Evolutionary conservation across 2,113 vertebrate species (phyloP), one percentile per base, ranked within the genome.

Genomic region (Festucalex cinctus): DNA sequence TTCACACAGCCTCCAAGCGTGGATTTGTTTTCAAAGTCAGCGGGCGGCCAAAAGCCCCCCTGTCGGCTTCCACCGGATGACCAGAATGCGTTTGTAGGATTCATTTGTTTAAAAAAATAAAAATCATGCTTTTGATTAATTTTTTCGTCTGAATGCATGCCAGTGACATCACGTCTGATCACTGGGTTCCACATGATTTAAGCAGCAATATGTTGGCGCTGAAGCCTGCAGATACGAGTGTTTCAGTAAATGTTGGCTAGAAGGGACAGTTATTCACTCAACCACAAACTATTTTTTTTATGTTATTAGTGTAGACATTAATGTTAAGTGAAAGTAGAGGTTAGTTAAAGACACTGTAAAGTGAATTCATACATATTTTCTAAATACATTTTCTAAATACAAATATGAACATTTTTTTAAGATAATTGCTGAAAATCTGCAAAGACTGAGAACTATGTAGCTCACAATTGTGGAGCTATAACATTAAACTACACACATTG

Each of bases 1-100:
- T 32, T 32, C 26, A 32, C 79, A 86, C 86, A 70, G 62, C 73
- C 73, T 88, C 84, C 87, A 86, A 85, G 89, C 88, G 88, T 89
- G 85, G 77, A 82, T 88, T 82, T 89, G 84, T 86, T 90, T 90
- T 87, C 81, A 86, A 87, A 87, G 84, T 86, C 84, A 81, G 84
- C 75, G 78, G 76, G 78, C 78, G 68, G 76, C 70, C 57, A 26
- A 69, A 24, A 37, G 78, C 69, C 82, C 70, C 6, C 51, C 26
- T 22, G 26, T 32, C 81, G 77, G 75, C 75, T 85, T 69, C 59
- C 71, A 70, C 72, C 86, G 82, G 79, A 74, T 80, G 83, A 54
- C 54, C 66, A 65, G 61, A 32, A 32, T 6, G 20, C 69, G 71
- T 61, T 76, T 75, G 61, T 78, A 76, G 78, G 51, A 77, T 83